These are phyloP conservation scores for Euproctis similis DNA, from an alignment of 2,888 invertebrate species.

Conservation along the genomic window DNA sequence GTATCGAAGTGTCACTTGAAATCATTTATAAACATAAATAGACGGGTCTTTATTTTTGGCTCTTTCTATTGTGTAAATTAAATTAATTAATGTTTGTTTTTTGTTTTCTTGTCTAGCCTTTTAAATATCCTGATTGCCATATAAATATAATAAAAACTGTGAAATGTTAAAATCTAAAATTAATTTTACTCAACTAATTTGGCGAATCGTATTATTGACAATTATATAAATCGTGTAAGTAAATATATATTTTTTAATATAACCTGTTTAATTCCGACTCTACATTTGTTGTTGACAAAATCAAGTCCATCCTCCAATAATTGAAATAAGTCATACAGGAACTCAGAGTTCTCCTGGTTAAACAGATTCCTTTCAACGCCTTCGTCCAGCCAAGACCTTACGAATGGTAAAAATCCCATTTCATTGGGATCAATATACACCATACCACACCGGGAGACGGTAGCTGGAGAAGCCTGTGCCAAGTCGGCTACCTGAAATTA, in stretches of 20 bases:
- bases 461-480: conserved; percentile 93
- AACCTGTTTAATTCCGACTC: conserved; percentile 86
- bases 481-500: conserved; percentile 84
- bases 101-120: no score
- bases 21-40: no score
- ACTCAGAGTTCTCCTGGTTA: conserved; percentile 76
- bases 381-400: conserved; percentile 83
- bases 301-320: conserved; percentile 80
- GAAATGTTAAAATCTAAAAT: no score
- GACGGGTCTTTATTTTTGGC: no score
- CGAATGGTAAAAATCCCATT: conserved; percentile 86
- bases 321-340: conserved; percentile 80
- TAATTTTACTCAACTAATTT: no score
- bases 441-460: conserved; percentile 90
- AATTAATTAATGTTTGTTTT: no score
- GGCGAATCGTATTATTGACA: not conserved
- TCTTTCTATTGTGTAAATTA: no score
- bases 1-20: no score
- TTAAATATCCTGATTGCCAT: no score
- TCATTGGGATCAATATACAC: conserved; percentile 92
- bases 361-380: conserved; percentile 66
- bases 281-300: conserved; percentile 81
- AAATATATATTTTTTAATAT: no score
- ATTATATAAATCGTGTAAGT: not conserved
- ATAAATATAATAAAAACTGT: no score